Evolutionary conservation across 2,113 vertebrate species (phyloP).

Genomic region (Nycticryphes semicollaris): DNA sequence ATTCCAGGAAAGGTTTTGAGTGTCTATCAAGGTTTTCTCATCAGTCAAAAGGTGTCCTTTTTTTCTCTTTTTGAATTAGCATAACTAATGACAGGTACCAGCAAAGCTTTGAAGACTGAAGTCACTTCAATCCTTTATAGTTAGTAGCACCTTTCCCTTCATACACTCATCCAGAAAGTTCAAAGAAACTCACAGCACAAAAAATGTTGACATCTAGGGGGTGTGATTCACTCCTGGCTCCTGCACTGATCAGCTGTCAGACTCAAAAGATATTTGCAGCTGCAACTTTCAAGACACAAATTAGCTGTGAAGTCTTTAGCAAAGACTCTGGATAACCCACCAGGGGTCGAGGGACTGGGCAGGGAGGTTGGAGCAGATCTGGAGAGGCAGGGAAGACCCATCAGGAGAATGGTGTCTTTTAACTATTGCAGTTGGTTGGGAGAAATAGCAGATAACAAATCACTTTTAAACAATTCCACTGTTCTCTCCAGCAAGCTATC

Average conservation of each 20-base stretch:
- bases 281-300: not conserved
- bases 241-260: not conserved
- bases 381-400: not conserved
- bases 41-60: not conserved
- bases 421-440: not conserved
- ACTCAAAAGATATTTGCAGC: not conserved
- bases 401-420: not conserved
- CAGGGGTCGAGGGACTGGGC: not conserved
- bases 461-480: not conserved
- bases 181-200: constrained; percentile 21
- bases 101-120: constrained; percentile 28
- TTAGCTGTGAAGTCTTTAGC: not conserved
- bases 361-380: fast-evolving
- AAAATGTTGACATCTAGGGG: not conserved
- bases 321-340: not conserved
- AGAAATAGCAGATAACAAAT: not conserved
- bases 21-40: constrained; percentile 7
- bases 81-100: constrained; percentile 7
- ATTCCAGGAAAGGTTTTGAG: not conserved
- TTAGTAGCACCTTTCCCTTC: not conserved
- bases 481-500: not conserved
- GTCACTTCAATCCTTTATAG: not conserved
- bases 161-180: not conserved
- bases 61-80: not conserved
- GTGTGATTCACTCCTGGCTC: not conserved